Percentiles rank a stretch among this genome's conserved stretches.
Evolutionary conservation across 30 jellyfish, hydroid and myxozoan genomes (phyloP).

Genomic region (Chrysaora quinquecirrha): DNA sequence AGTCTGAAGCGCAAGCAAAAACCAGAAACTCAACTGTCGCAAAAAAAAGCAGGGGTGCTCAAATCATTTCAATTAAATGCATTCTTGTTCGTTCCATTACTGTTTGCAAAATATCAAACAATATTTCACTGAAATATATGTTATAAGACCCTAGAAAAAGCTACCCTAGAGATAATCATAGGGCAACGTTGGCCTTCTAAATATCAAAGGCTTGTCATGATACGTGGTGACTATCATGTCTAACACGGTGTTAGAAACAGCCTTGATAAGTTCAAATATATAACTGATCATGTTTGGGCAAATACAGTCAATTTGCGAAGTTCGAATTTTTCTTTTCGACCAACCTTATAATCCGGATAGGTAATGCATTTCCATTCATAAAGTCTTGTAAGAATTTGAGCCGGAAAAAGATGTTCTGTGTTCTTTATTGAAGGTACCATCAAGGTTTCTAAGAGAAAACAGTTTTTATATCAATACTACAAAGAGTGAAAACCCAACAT

Average conservation of each 20-base stretch:
- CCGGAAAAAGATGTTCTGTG: constrained; percentile 15
- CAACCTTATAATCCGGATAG: constrained; percentile 32
- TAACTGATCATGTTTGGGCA: neutral
- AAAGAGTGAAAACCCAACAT: neutral
- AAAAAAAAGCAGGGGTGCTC: neutral
- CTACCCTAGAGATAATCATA: neutral
- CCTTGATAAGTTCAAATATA: too few relatives aligned
- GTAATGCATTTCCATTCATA: constrained; percentile 50
- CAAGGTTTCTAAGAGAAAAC: constrained; percentile 16
- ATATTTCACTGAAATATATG: too few relatives aligned
- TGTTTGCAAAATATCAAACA: too few relatives aligned
- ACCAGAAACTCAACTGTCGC: neutral
- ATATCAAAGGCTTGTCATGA: too few relatives aligned
- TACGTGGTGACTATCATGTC: too few relatives aligned
- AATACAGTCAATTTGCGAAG: neutral
- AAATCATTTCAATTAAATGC: too few relatives aligned
- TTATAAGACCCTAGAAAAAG: too few relatives aligned
- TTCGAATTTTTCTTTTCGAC: neutral
- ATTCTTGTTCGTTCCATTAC: too few relatives aligned
- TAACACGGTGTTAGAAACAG: too few relatives aligned
- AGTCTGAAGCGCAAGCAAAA: neutral
- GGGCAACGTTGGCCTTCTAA: neutral
- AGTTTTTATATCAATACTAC: neutral
- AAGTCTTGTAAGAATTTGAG: constrained; percentile 9
- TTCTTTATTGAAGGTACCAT: constrained; percentile 18